Evolutionary conservation across 2,888 invertebrate species (phyloP), one percentile per base, ranked within the genome.

Genomic region (Teleogryllus oceanicus): DNA sequence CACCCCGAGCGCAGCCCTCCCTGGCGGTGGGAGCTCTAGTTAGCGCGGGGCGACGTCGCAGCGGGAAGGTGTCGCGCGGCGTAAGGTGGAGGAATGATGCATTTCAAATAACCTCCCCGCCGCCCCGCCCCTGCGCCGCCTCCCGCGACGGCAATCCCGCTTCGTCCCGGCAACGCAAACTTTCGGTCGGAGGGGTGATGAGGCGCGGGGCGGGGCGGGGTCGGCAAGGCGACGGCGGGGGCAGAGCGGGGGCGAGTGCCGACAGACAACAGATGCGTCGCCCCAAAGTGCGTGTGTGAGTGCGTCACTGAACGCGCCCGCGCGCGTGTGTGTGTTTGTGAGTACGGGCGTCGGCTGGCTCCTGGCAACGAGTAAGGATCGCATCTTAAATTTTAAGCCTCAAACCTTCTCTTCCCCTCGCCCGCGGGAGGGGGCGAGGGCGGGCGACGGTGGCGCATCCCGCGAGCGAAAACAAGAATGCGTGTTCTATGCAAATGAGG

Each of bases 181-280:
- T 62, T 62, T 62, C 62, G 16, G 62, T 62, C 62, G 62, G 37
- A 37, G 37, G 24, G 37, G 37, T 37, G 37, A 37, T 37, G 37
- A 37, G 37, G 37, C 37, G 37, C 37, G 37, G 8, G 8, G 8
- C 37, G 37, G 37, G 37, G 37, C 37, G 37, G 37, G 37, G 8
- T 37, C 37, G 37, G 1, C 37, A 8, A 37, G 37, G 37, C 37
- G 37, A 8, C 37, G 37, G 37, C 37, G 37, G 37, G 37, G 37
- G 37, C 37, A 37, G 37, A 10, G 37, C 37, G 37, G 37, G 37
- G 62, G 62, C 13, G 16, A 18, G 13, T 13, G 16, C 62, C 62
- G 62, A n/a, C 62, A 62, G 62, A 62, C 62, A 62, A 62, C 62
- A 62, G 62, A 62, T 62, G 62, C n/a, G 62, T 62, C 62, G 62